Evolutionary conservation across 2,113 vertebrate genomes (phyloP).

Genomic region (Antechinus flavipes): DNA sequence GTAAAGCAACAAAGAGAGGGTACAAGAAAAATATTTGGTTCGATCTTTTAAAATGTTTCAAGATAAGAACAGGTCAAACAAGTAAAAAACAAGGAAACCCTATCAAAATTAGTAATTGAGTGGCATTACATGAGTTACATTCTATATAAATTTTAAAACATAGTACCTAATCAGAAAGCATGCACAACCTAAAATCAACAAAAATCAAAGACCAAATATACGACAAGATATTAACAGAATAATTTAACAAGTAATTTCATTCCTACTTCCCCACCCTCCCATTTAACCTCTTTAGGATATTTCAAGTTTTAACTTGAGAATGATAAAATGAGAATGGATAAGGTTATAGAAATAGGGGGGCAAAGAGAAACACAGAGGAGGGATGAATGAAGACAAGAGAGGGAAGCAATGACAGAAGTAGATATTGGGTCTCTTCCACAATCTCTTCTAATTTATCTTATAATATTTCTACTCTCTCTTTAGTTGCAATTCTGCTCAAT

Average conservation of each 20-base stretch:
- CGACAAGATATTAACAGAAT: neutral
- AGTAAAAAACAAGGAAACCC: neutral
- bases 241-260: neutral
- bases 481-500: neutral
- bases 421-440: neutral
- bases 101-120: neutral
- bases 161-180: neutral
- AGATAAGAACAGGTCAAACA: neutral
- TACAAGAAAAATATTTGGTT: neutral
- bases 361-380: neutral
- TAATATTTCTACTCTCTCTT: neutral
- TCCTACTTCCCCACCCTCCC: too few species aligned
- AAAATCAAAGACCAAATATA: neutral
- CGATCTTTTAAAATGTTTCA: slow-evolving; percentile 21
- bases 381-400: slow-evolving; percentile 19
- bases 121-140: neutral
- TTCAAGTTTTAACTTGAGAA: neutral
- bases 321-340: neutral
- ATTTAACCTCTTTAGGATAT: neutral
- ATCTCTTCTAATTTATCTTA: neutral
- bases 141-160: neutral
- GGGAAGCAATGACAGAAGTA: neutral
- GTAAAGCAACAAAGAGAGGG: neutral
- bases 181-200: slow-evolving; percentile 1
- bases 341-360: neutral